Evolutionary conservation across 1,140 invertebrate species (phyloP).

Genomic region (Nilaparvata lugens): DNA sequence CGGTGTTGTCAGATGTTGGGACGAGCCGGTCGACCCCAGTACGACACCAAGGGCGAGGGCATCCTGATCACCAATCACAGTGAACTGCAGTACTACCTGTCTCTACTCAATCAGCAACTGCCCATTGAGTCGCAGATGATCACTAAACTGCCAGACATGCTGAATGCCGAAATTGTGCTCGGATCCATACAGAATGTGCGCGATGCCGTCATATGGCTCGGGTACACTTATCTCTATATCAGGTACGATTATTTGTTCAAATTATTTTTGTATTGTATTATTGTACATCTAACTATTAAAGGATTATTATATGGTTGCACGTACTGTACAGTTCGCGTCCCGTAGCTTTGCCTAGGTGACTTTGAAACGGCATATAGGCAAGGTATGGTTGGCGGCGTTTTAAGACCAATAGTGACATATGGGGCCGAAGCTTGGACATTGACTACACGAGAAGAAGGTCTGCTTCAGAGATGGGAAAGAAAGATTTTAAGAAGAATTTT

Average conservation of each 20-base stretch:
- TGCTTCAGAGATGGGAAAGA: too few species aligned
- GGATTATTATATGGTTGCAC: too few species aligned
- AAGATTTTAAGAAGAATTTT: too few species aligned
- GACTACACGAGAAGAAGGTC: too few species aligned
- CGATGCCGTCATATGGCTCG: slow-evolving; percentile 92
- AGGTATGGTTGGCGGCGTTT: too few species aligned
- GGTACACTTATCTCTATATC: slow-evolving; percentile 96
- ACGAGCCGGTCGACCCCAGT: slow-evolving; percentile 94
- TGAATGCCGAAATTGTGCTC: slow-evolving; percentile 96
- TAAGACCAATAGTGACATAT: too few species aligned
- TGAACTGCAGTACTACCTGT: slow-evolving; percentile 97
- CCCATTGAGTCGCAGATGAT: slow-evolving; percentile 81
- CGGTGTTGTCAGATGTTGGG: slow-evolving; percentile 96
- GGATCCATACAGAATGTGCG: slow-evolving; percentile 92
- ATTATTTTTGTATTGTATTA: background rate
- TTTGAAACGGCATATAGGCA: too few species aligned
- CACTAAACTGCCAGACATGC: slow-evolving; percentile 83
- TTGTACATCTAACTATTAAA: too few species aligned
- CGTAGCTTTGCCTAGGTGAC: too few species aligned
- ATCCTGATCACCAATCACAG: slow-evolving; percentile 98
- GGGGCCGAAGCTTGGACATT: too few species aligned
- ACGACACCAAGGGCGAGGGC: slow-evolving; percentile 97
- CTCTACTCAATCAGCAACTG: slow-evolving; percentile 93
- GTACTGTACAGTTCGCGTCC: too few species aligned
- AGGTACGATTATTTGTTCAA: slow-evolving; percentile 15